Conservation (phyloP, 2,113 vertebrate genomes). For the Heterotis niloticus region DNA sequence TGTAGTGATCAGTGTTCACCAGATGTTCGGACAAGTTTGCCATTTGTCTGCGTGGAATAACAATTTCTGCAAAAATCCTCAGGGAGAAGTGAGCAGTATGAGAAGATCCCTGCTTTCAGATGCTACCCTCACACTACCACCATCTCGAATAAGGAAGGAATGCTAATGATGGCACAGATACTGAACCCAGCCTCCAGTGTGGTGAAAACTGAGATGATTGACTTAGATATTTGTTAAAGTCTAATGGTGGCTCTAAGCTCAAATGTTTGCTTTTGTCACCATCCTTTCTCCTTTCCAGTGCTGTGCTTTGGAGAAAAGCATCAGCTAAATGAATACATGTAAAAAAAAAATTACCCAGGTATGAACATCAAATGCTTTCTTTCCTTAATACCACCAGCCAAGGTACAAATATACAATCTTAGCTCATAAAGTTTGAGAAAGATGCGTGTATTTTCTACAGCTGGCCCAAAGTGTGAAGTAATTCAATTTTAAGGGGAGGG, state of each 20-base stretch:
- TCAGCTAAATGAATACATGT: too few relatives aligned
- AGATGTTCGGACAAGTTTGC: slow-evolving; percentile 24
- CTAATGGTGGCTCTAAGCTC: slow-evolving; percentile 20
- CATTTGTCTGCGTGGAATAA: slow-evolving; percentile 14
- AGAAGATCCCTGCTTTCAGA: neutral
- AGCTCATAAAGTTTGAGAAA: too few relatives aligned
- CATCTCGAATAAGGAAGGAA: neutral
- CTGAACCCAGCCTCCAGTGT: slow-evolving; percentile 42
- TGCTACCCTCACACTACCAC: neutral
- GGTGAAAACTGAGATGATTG: neutral
- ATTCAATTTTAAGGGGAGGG: too few relatives aligned
- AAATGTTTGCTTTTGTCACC: neutral
- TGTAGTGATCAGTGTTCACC: slow-evolving; percentile 14
- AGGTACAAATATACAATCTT: too few relatives aligned
- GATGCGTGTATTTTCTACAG: too few relatives aligned
- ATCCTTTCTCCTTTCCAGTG: too few relatives aligned
- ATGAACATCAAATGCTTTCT: too few relatives aligned
- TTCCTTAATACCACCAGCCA: too few relatives aligned
- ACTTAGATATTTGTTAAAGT: neutral
- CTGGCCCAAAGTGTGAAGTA: too few relatives aligned
- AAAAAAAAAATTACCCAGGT: too few relatives aligned
- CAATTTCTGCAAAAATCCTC: slow-evolving; percentile 14
- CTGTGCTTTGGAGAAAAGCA: too few relatives aligned
- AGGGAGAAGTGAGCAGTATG: neutral
- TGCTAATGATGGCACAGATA: slow-evolving; percentile 41